Evolutionary conservation across 2,797 vertebrate genomes (phyloP).

Genomic region (Eutrigla gurnardus): DNA sequence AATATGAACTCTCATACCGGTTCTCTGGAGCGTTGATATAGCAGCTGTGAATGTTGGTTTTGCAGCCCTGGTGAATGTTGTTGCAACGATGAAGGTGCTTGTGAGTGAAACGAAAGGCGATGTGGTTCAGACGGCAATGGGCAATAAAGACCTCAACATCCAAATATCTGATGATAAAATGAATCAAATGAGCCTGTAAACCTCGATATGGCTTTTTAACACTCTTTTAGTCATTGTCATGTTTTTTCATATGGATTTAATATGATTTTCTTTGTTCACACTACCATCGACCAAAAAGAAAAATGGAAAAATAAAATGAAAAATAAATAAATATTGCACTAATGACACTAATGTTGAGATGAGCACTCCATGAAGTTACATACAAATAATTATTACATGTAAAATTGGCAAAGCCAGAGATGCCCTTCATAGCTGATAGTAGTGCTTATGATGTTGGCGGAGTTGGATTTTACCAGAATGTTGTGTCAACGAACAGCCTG

Average conservation of each 20-base stretch:
- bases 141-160: neutral
- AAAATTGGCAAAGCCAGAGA: too few relatives aligned
- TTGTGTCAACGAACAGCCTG: constrained; percentile 42
- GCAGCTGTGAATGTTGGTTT: constrained; percentile 59
- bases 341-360: neutral
- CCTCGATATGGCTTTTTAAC: neutral
- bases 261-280: neutral
- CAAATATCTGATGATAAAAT: neutral
- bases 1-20: constrained; percentile 46
- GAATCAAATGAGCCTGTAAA: neutral
- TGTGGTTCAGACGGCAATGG: neutral
- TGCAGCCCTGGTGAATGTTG: constrained; percentile 43
- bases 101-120: neutral
- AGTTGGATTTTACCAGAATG: constrained; percentile 34
- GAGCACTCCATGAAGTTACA: neutral
- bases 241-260: neutral
- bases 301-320: neutral
- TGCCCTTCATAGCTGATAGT: constrained; percentile 6
- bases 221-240: neutral
- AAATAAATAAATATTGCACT: neutral
- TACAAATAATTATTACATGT: neutral
- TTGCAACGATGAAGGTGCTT: constrained; percentile 30
- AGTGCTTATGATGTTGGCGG: constrained; percentile 10
- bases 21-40: constrained; percentile 49
- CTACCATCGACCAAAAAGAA: neutral